Evolutionary conservation across 2,797 vertebrate genomes (phyloP), one percentile per base, ranked within the genome.

Genomic region (Gadopsis marmoratus): DNA sequence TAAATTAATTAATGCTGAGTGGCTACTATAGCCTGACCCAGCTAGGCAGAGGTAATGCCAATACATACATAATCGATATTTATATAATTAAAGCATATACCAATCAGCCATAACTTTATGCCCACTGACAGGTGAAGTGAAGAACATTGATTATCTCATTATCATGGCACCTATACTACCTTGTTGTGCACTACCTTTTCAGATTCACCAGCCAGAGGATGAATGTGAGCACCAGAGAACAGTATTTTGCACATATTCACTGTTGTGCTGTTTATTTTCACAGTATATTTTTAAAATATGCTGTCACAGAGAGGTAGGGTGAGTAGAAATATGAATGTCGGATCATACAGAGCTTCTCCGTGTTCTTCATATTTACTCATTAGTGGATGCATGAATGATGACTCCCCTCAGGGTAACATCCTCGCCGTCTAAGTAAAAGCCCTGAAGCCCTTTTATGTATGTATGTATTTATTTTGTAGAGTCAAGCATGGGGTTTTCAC

Each of bases 1-100:
- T 75, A 55, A 76, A 84, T 92, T 72, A 89, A 81, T 85, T 87
- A 74, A 81, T 84, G 85, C 64, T 88, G 86, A 78, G 78, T 84
- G 81, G 59, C 61, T 71, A 78, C 39, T 87, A 72, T 37, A 39
- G 68, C 58, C 50, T 77, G 54, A 55, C 72, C 62, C 58, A 48
- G 72, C 55, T 61, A 69, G 63, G 60, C 33, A n/a, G 35, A 74
- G 66, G 74, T 81, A 88, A 89, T 81, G 56, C 50, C 71, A 85
- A 79, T 79, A 70, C 71, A 72, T 58, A 56, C n/a, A n/a, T 7
- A 67, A 91, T 91, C 79, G 79, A 90, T 88, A 87, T 76, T 60
- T 55, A 70, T 78, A 59, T 69, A 56, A 85, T 67, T 80, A 72
- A 68, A 66, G 33, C n/a, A n/a, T n/a, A n/a, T n/a, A n/a, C n/a